Conservation (phyloP, 2,888 invertebrate genomes). For the Xestoiulus laeticollis region DNA sequence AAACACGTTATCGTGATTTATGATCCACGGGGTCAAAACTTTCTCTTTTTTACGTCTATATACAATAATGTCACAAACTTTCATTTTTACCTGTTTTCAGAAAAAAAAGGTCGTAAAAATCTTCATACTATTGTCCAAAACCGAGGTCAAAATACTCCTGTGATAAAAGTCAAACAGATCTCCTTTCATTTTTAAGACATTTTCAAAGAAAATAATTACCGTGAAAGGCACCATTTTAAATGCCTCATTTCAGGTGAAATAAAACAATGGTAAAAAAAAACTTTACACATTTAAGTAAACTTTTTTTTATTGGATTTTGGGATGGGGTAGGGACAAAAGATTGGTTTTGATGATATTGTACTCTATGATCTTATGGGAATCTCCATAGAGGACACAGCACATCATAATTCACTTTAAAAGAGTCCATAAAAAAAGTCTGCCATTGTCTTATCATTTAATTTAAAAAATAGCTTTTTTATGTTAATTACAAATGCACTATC, state of each 20-base stretch:
- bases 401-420: not conserved
- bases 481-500: not conserved
- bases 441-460: not conserved
- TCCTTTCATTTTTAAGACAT: constrained; percentile 16
- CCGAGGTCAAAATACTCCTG: not conserved
- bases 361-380: not conserved
- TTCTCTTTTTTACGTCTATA: constrained; percentile 7
- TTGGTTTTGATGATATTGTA: not conserved
- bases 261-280: not conserved
- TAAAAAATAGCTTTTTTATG: not conserved
- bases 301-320: not conserved
- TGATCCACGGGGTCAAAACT: not conserved
- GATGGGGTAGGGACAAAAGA: not conserved
- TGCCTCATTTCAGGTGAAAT: not conserved
- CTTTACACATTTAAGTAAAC: not conserved
- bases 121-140: not conserved
- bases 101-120: not conserved
- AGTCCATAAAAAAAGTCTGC: not conserved
- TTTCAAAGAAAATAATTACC: constrained; percentile 10
- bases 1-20: not conserved
- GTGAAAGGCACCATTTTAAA: not conserved
- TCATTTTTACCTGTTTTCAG: not conserved
- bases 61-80: constrained; percentile 28
- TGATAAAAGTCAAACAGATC: not conserved
- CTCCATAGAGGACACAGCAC: not conserved